These are phyloP conservation scores for Neoitamus cyanurus DNA, from an alignment of 2,888 invertebrate genomes.

Conservation along the genomic window DNA sequence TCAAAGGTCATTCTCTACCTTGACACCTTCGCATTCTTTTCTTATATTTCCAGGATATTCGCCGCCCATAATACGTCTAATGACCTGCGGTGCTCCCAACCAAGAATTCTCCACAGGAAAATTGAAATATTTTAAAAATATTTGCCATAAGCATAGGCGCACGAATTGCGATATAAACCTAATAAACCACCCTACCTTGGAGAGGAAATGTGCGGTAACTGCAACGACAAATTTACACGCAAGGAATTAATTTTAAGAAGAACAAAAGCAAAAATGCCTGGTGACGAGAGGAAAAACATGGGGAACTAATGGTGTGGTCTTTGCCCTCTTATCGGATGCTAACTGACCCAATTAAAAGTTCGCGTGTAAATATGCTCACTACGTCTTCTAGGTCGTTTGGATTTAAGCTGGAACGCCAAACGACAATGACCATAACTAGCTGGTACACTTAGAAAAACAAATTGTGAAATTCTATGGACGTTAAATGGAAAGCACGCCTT, in stretches of 20 bases:
- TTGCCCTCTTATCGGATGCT: background rate
- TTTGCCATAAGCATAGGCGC: background rate
- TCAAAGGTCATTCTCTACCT: too few species aligned
- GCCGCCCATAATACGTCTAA: too few species aligned
- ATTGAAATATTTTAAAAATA: background rate
- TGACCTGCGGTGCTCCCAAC: background rate
- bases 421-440: background rate
- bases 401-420: background rate
- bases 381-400: background rate
- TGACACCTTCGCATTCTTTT: too few species aligned
- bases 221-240: background rate
- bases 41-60: too few species aligned
- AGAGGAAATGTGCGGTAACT: background rate
- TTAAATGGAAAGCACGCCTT: too few species aligned
- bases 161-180: background rate
- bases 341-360: background rate
- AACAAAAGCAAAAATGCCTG: background rate
- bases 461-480: background rate
- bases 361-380: background rate
- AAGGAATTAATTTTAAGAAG: background rate
- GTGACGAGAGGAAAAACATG: background rate
- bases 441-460: background rate
- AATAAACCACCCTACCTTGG: background rate
- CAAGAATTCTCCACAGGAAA: background rate
- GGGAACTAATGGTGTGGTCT: background rate